phyloP scores from a whole-genome alignment of 2,888 invertebrate species.

The Hypolimnas misippus region DNA sequence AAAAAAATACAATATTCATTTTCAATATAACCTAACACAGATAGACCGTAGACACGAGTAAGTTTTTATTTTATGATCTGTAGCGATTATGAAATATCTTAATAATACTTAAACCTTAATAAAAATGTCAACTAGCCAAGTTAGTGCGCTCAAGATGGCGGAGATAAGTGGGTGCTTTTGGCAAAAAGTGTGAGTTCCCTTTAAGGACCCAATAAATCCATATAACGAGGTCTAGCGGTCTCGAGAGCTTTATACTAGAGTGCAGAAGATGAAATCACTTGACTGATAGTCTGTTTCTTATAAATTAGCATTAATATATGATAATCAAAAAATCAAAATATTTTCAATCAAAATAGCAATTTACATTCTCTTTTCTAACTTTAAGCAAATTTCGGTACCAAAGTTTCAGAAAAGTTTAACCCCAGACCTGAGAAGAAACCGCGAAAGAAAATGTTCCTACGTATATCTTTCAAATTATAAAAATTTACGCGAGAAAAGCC shows the following conservation, averaged over 20 bases:
- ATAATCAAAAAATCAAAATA: too few relatives aligned
- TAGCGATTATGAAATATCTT: neutral
- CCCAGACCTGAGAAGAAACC: too few relatives aligned
- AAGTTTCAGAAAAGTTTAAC: too few relatives aligned
- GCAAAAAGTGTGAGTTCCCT: slow-evolving; percentile 24
- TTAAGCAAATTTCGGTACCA: too few relatives aligned
- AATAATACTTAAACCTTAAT: neutral
- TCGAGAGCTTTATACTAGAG: slow-evolving; percentile 20
- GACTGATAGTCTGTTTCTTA: slow-evolving; percentile 3
- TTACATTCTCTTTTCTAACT: too few relatives aligned
- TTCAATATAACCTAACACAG: neutral
- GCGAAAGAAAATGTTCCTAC: too few relatives aligned
- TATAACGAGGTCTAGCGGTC: slow-evolving; percentile 33
- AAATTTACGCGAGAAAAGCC: too few relatives aligned
- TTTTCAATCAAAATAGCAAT: too few relatives aligned
- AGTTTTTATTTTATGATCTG: neutral
- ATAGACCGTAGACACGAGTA: neutral
- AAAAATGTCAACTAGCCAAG: slow-evolving; percentile 2
- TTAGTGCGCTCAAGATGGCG: slow-evolving; percentile 7
- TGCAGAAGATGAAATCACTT: slow-evolving; percentile 18
- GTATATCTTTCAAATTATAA: too few relatives aligned
- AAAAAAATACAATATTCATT: too few relatives aligned
- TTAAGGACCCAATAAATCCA: slow-evolving; percentile 35
- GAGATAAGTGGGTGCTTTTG: slow-evolving; percentile 18
- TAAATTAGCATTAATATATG: too few relatives aligned